Evolutionary conservation across 2,888 invertebrate species (phyloP).

Genomic region (Xylota sylvarum): DNA sequence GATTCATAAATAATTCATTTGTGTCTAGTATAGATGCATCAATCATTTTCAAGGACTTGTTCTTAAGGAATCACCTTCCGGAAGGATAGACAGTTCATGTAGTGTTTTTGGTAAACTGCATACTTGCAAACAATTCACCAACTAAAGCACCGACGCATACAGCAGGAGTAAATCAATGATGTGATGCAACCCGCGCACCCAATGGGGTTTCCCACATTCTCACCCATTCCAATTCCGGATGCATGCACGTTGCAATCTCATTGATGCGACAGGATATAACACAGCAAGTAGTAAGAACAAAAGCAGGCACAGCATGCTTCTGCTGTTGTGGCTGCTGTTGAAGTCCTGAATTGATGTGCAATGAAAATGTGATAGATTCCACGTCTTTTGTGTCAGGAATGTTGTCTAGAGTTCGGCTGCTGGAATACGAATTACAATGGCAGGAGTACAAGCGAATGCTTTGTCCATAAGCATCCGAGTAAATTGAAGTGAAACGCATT

Average conservation of each 20-base stretch:
- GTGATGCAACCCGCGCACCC: background rate
- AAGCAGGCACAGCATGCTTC: background rate
- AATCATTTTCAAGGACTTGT: background rate
- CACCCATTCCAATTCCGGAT: slow-evolving; percentile 24
- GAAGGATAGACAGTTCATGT: background rate
- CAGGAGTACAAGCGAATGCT: slow-evolving; percentile 5
- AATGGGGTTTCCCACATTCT: background rate
- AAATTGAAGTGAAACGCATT: slow-evolving; percentile 44
- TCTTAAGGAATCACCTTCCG: no score
- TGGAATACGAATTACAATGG: background rate
- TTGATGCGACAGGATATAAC: slow-evolving; percentile 31
- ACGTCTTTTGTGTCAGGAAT: slow-evolving; percentile 55
- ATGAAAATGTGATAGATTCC: slow-evolving; percentile 55
- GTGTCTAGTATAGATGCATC: background rate
- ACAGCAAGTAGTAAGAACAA: slow-evolving; percentile 22
- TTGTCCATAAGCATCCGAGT: slow-evolving; percentile 36
- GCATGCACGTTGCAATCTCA: slow-evolving; percentile 51
- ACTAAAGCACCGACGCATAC: slow-evolving; percentile 16
- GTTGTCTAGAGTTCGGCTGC: slow-evolving; percentile 18
- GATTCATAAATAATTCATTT: no score
- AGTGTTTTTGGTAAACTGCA: background rate
- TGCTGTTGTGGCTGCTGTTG: background rate
- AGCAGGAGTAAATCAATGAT: background rate
- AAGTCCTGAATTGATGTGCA: slow-evolving; percentile 3
- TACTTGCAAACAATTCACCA: background rate